A percentile compares a stretch with the other conserved stretches of the same genome.
These are phyloP conservation scores for Scylla paramamosain DNA, from an alignment of 1,140 invertebrate species.

Conservation along the genomic window DNA sequence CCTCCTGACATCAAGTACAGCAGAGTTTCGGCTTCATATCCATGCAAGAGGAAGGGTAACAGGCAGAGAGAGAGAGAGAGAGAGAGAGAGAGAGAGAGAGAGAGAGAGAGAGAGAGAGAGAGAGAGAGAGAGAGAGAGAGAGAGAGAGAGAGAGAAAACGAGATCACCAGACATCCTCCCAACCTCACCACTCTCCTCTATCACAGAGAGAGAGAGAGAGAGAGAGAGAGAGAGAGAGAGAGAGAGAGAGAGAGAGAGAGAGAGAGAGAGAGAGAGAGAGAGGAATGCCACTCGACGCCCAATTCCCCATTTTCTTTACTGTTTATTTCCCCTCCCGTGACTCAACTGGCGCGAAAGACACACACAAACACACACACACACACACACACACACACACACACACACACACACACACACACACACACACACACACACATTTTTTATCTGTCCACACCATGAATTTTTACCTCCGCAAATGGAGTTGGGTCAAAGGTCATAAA, in stretches of 20 bases:
- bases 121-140: constrained; percentile 35
- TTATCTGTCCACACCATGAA: background rate
- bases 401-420: no score
- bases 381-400: background rate
- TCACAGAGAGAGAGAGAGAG: no score
- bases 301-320: no score
- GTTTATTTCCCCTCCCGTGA: no score
- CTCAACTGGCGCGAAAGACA: background rate
- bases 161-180: no score
- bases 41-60: no score
- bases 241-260: constrained; percentile 26
- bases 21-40: background rate
- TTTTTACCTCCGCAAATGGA: no score
- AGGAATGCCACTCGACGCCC: background rate
- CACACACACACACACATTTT: no score
- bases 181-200: no score
- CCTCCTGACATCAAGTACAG: no score
- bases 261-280: constrained; percentile 29
- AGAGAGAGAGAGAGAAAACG: constrained; percentile 27
- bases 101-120: background rate
- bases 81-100: background rate
- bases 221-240: background rate
- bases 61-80: no score
- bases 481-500: no score
- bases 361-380: background rate